phyloP scores from a whole-genome alignment of 1,140 invertebrate genomes.

The Periplaneta americana region DNA sequence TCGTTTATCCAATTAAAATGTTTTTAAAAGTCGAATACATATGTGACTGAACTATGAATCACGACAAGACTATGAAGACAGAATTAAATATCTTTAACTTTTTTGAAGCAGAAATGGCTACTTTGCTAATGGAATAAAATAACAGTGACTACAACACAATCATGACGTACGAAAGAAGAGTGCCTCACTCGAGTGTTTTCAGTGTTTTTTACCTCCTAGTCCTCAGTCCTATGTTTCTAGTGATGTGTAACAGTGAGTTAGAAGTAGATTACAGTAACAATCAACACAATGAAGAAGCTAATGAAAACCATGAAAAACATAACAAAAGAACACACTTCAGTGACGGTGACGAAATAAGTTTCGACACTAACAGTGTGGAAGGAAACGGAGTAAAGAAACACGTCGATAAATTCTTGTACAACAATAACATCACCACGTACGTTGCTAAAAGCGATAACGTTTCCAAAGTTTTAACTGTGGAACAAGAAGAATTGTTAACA shows the following conservation, averaged over 20 bases:
- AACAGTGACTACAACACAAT: not conserved
- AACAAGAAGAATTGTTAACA: conserved; percentile 21
- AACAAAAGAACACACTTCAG: not conserved
- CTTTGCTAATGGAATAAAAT: too few species aligned
- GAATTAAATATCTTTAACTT: too few species aligned
- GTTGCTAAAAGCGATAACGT: not conserved
- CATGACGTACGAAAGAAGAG: not conserved
- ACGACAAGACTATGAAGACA: too few species aligned
- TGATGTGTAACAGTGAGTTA: not conserved
- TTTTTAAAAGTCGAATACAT: too few species aligned
- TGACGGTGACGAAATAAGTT: not conserved
- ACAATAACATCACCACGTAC: not conserved
- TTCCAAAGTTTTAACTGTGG: not conserved
- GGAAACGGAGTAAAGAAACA: not conserved
- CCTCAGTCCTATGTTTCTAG: not conserved
- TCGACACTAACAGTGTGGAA: not conserved
- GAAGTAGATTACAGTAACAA: not conserved
- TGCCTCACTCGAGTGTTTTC: not conserved
- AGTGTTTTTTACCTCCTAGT: not conserved
- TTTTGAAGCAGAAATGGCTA: too few species aligned
- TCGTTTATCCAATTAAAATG: too few species aligned
- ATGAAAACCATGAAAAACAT: not conserved
- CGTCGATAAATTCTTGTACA: not conserved
- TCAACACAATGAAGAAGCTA: not conserved
- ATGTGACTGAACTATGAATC: too few species aligned